These are phyloP conservation scores for Nothocercus julius DNA, from an alignment of 2,113 vertebrate genomes.

Conservation along the genomic window DNA sequence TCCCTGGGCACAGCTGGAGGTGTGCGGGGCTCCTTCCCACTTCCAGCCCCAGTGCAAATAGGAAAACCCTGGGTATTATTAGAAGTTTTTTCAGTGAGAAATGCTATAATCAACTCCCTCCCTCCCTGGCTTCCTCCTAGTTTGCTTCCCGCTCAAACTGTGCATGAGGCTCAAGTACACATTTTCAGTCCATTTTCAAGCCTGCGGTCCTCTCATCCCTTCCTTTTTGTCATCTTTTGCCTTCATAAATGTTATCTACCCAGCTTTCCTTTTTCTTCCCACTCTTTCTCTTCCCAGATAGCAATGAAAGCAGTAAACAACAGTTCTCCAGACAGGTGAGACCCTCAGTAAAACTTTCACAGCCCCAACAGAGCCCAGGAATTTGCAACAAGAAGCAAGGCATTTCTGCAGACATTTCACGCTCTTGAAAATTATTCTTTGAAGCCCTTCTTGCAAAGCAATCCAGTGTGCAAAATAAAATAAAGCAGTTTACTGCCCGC, in stretches of 20 bases:
- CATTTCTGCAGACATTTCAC: neutral
- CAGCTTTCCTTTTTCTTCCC: neutral
- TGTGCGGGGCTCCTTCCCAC: neutral
- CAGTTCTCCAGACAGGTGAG: neutral
- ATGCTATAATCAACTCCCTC: neutral
- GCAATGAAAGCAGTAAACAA: neutral
- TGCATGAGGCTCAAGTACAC: neutral
- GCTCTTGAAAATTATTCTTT: neutral
- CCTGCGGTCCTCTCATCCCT: neutral
- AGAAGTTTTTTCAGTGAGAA: neutral
- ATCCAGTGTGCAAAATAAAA: neutral
- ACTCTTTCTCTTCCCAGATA: neutral
- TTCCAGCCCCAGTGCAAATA: neutral
- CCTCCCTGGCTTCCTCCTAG: neutral
- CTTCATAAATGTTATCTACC: neutral
- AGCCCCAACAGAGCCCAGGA: neutral
- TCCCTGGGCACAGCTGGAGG: neutral
- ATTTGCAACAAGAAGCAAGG: neutral
- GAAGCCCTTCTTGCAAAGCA: neutral
- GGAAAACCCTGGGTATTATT: neutral
- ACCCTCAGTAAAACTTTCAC: neutral
- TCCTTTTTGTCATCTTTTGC: neutral
- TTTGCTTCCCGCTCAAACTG: neutral
- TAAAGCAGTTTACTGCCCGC: neutral
- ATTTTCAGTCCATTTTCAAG: neutral